Base-by-base conservation (phyloP, 2,797 vertebrate genomes). In the Limosa lapponica region DNA sequence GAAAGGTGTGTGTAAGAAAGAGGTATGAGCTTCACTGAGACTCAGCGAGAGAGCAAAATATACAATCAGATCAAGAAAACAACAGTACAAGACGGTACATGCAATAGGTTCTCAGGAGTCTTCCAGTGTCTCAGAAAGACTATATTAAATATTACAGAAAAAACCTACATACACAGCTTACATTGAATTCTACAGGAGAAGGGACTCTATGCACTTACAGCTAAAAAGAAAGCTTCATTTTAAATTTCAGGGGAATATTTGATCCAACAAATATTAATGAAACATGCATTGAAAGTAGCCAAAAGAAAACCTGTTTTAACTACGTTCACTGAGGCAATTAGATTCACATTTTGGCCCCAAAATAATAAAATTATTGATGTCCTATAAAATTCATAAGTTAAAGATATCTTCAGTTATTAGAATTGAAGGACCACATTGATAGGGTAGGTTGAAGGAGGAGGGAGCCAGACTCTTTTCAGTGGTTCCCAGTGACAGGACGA, bases 211-310 rank as follows among this genome's bases (percentile, higher is more conserved):
- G 84, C 78, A 64, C 80, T 65, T 83, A 89, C 59, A 73, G 75
- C 71, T 93, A 94, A 95, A 96, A 94, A 83, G 58, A 86, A 91
- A 65, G 74, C 80, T 89, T 83, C 66, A 72, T 87, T 97, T 93
- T 90, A 95, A 97, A 96, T 96, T 96, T 95, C 90, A 95, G 62
- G 93, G 86, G 82, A 96, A 95, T 95, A 96, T 96, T 90, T 91
- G 95, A 96, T 57, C 85, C 91, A 95, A 92, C 96, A 95, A 96
- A 95, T 87, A 90, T 92, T 95, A 96, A 95, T 95, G 94, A 96
- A 96, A 96, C 96, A 89, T 90, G 91, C 91, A 90, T 83, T 90
- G 77, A 87, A 95, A 95, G 87, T 87, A 91, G 92, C 95, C 95
- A 94, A 95, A 95, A 96, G 89, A 92, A 96, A 96, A 93, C 90